Conservation (phyloP, 1,140 invertebrate genomes). For the Drosophila athabasca region DNA sequence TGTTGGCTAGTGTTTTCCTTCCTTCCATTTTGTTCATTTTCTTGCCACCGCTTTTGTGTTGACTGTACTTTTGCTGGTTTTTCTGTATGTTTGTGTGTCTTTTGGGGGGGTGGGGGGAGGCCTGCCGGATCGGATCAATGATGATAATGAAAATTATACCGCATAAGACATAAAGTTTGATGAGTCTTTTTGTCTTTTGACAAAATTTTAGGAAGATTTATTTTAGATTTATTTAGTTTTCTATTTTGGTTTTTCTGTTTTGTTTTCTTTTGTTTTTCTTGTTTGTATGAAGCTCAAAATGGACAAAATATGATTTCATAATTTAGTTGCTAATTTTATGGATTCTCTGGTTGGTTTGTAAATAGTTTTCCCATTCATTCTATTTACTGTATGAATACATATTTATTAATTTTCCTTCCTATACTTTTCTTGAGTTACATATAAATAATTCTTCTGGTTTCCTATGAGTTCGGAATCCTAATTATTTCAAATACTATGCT, state of each 20-base stretch:
- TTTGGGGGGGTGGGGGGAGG: conserved; percentile 6
- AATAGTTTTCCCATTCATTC: conserved; percentile 57
- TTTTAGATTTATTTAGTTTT: conserved; percentile 22
- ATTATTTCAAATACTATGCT: conserved; percentile 55
- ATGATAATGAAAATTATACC: conserved; percentile 18
- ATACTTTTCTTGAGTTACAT: conserved; percentile 1
- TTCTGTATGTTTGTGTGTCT: conserved; percentile 11
- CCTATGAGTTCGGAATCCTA: conserved; percentile 31
- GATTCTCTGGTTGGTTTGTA: conserved; percentile 53
- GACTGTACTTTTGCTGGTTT: conserved; percentile 52
- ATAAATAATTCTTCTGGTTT: conserved; percentile 17
- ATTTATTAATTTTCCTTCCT: conserved; percentile 35
- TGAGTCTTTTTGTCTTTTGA: conserved; percentile 43
- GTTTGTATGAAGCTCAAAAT: conserved; percentile 69
- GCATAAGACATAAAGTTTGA: conserved; percentile 33
- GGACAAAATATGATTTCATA: conserved; percentile 63
- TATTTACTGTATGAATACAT: conserved; percentile 44
- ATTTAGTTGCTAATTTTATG: conserved; percentile 24
- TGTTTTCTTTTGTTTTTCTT: conserved; percentile 23
- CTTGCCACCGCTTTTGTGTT: conserved; percentile 46
- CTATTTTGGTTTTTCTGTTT: conserved; percentile 25
- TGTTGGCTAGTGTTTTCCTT: conserved; percentile 63
- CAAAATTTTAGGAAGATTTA: conserved; percentile 53
- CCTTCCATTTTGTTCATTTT: conserved; percentile 37
- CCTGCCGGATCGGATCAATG: too few relatives aligned